Base-by-base conservation (phyloP, 2,888 invertebrate species). In the Rhimphoctona megacephalus region DNA sequence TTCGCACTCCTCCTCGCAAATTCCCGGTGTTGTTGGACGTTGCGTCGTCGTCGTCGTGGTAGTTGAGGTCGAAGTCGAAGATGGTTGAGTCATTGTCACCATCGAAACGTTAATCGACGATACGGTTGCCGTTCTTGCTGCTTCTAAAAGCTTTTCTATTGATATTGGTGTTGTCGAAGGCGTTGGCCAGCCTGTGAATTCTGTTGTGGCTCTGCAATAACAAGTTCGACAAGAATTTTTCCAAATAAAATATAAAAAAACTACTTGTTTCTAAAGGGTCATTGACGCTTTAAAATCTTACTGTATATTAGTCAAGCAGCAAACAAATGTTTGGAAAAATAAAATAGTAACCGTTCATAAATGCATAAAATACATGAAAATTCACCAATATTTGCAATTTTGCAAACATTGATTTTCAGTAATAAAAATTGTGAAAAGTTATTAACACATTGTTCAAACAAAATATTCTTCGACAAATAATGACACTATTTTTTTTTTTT, bases 131-230 rank as follows among this genome's bases (percentile, higher is more conserved):
- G 96, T 96, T 81, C 96, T 95, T 1, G 95, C 95, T 17, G 95
- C 95, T 94, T 97, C 97, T 73, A 98, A 92, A 9, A 97, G 95
- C 92, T 97, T 97, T 92, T 98, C 98, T 83, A 98, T 97, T 0
- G 98, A 97, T 89, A 98, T 96, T 0, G 98, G 98, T 0, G 98
- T 98, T 0, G 98, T 98, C 1, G 98, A 97, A 8, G 97, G 97
- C 0, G 98, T 97, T 17, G 98, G 98, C 98, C 98, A 98, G 22
- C 98, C 98, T 19, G 98, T 98, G 91, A 98, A 98, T 94, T 98
- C 98, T 25, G 98, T 98, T 11, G 98, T 97, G 33, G 97, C 97
- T 94, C 97, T 97, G 72, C 17, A 52, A 76, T 19, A 64, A 22
- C 17, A 25, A 30, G 17, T 14, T 17, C 2, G 7, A 22, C 36